Conservation (phyloP, 2,888 invertebrate species). For the Luffia ferchaultella region DNA sequence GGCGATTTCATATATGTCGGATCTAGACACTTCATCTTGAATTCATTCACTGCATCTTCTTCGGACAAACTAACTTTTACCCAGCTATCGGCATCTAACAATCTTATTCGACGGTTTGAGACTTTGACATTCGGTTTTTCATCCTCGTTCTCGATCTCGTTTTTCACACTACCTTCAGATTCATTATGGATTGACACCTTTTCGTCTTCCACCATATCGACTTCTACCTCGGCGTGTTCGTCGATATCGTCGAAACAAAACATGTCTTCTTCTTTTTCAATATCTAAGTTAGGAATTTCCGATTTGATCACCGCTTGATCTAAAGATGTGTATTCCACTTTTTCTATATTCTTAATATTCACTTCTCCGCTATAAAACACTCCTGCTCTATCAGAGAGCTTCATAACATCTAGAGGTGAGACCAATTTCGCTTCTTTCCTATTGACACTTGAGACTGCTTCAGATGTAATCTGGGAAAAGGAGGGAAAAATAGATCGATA, state of each 20-base stretch:
- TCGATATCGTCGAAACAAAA: conserved; percentile 6
- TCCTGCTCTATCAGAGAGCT: conserved; percentile 21
- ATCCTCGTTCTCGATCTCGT: conserved; percentile 15
- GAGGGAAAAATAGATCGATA: too few relatives aligned
- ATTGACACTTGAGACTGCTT: conserved; percentile 33
- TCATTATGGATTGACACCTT: conserved; percentile 20
- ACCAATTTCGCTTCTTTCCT: conserved; percentile 21
- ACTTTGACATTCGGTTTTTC: conserved; percentile 8
- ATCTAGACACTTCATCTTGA: conserved; percentile 28
- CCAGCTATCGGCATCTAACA: conserved; percentile 36
- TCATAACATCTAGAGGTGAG: conserved; percentile 24
- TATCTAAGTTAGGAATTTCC: conserved; percentile 5
- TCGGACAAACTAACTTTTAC: conserved; percentile 33
- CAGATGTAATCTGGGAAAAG: conserved; percentile 27
- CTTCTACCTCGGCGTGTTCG: conserved; percentile 3
- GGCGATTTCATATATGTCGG: conserved; percentile 31
- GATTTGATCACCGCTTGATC: conserved; percentile 10
- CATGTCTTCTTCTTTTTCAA: conserved; percentile 4
- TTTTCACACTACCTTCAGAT: conserved; percentile 14
- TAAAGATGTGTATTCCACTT: conserved; percentile 11
- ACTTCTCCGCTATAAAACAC: conserved; percentile 17
- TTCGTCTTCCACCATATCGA: conserved; percentile 6
- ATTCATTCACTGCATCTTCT: conserved; percentile 39
- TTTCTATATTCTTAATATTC: conserved; percentile 5
- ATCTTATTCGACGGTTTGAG: conserved; percentile 18